These are phyloP conservation scores for Neoscelio sp. DNA, from an alignment of 2,888 invertebrate genomes.

Conservation along the genomic window DNA sequence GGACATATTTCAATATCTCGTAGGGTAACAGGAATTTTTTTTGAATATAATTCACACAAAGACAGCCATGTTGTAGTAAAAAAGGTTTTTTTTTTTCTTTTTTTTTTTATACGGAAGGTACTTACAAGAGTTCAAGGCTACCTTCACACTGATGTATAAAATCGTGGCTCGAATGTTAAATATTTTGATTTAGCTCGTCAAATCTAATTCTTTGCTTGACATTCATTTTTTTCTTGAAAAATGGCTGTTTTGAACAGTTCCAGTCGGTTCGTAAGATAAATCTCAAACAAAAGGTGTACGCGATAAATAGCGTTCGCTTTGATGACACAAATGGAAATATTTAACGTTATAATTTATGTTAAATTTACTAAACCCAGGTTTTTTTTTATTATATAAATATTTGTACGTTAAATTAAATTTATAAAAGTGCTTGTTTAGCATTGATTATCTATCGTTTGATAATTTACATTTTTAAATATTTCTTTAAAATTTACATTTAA, in stretches of 20 bases:
- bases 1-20: constrained; percentile 55
- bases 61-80: constrained; percentile 33
- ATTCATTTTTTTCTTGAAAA: constrained; percentile 50
- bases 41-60: constrained; percentile 41
- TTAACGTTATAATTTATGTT: constrained; percentile 47
- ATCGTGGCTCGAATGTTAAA: constrained; percentile 57
- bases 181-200: constrained; percentile 64
- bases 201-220: constrained; percentile 52
- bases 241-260: constrained; percentile 19
- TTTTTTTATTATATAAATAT: constrained; percentile 61
- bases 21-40: constrained; percentile 36
- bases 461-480: too few species aligned
- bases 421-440: too few species aligned
- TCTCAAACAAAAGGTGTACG: constrained; percentile 51
- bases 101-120: constrained; percentile 64
- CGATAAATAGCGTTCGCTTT: constrained; percentile 59
- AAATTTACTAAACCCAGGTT: constrained; percentile 42
- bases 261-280: constrained; percentile 20
- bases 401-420: constrained; percentile 31
- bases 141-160: constrained; percentile 47
- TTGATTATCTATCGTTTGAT: too few species aligned
- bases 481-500: too few species aligned
- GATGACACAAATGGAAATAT: constrained; percentile 55
- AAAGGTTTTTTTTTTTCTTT: constrained; percentile 30
- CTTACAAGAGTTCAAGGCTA: constrained; percentile 63